These are phyloP conservation scores for Narcine bancroftii DNA, from an alignment of 2,113 vertebrate genomes.

Conservation along the genomic window DNA sequence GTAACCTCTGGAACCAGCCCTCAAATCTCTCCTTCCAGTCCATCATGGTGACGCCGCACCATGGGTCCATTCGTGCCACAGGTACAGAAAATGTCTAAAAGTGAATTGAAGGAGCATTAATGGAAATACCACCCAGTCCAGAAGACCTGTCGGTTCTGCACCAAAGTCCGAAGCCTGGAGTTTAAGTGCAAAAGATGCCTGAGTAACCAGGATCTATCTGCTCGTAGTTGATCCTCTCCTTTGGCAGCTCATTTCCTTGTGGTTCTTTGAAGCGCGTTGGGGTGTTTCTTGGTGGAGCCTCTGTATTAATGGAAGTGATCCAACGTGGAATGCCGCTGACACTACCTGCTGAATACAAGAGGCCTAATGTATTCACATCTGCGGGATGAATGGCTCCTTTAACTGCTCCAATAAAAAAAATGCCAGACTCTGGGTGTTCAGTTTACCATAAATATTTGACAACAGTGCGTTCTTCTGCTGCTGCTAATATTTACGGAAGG, in stretches of 20 bases:
- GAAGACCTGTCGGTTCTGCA: too few species aligned
- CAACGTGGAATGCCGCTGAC: background rate
- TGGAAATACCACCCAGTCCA: too few species aligned
- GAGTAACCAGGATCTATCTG: background rate
- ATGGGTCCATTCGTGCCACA: too few species aligned
- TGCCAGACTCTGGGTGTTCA: background rate
- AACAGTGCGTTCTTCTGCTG: background rate
- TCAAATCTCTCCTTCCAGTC: too few species aligned
- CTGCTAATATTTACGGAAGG: background rate
- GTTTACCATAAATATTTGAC: background rate
- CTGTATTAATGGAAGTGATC: background rate
- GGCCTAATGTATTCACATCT: background rate
- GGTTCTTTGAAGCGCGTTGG: background rate
- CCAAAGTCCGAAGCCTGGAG: background rate
- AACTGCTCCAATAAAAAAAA: background rate
- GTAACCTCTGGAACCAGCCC: too few species aligned
- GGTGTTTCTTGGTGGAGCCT: background rate
- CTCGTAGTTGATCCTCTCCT: background rate
- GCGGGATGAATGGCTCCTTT: constrained; percentile 7
- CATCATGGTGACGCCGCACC: too few species aligned
- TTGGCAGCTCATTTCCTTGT: background rate
- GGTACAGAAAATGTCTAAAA: too few species aligned
- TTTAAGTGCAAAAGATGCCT: background rate
- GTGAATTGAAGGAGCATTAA: too few species aligned
- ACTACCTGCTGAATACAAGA: background rate